Evolutionary conservation across 2,888 invertebrate genomes (phyloP), one percentile per base, ranked within the genome.

Genomic region (Limnephilus rhombicus): DNA sequence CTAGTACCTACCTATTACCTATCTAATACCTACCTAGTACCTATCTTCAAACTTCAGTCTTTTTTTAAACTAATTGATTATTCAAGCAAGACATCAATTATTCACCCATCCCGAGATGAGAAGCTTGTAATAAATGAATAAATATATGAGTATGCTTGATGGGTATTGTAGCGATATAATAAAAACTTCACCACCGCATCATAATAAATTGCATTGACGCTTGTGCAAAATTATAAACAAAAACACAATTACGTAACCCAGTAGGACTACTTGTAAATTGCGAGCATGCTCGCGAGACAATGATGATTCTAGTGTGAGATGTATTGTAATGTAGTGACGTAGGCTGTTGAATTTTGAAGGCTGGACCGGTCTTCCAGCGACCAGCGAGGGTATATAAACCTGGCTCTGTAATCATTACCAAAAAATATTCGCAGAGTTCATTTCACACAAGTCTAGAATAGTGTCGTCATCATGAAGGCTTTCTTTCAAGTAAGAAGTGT

Each of bases 401-500:
- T 68, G 18, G 24, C 53, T 18, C 53, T 24, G 53, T 68, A 13
- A 68, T 68, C 53, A 68, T 68, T 68, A 68, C 24, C 15, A 53
- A 87, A 87, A 87, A 87, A 87, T 68, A 49, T 29, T 87, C 41
- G 49, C 34, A 45, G 29, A 11, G 53, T 11, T 4, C 87, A 53
- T 31, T 53, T 29, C 87, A 15, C 34, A 53, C 49, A 18, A n/a
- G 7, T 15, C 49, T 31, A 68, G 53, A 68, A 18, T 24, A 68
- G 53, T 49, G 13, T 18, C 24, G 53, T 3, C 24, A 87, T 29
- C 2, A 87, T 87, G 87, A 87, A 87, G 49, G 34, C 87, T 29
- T 49, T 87, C 24, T 49, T 24, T 34, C 87, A 87, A 68, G 87
- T 87, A 53, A 53, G 87, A 45, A 29, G 29, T 85, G 34, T 68